Conservation (phyloP, 1,140 invertebrate genomes). For the Chymomyza costata region DNA sequence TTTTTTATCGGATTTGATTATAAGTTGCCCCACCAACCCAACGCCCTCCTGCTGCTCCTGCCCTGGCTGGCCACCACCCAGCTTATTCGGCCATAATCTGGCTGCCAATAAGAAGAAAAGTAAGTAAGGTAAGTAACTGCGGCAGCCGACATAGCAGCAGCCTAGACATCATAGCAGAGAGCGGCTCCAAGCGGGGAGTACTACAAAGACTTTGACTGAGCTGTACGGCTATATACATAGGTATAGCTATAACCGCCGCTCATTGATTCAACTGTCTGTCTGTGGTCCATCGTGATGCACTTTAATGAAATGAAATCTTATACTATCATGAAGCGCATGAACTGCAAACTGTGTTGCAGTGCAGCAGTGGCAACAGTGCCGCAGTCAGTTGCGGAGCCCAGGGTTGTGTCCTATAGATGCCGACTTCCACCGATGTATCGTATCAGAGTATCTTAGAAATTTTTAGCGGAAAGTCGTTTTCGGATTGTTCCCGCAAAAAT, state of each 20-base stretch:
- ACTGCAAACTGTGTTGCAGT: slow-evolving; percentile 30
- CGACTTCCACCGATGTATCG: no score
- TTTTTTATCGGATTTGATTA: slow-evolving; percentile 74
- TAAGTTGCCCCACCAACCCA: slow-evolving; percentile 61
- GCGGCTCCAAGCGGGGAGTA: background rate
- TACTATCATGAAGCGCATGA: slow-evolving; percentile 68
- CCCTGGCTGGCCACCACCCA: slow-evolving; percentile 29
- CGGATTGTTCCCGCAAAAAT: no score
- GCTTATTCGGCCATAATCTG: slow-evolving; percentile 50
- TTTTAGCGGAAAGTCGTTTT: no score
- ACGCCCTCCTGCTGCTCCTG: no score
- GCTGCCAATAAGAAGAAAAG: slow-evolving; percentile 73
- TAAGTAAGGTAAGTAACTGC: slow-evolving; percentile 43
- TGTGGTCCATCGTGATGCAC: slow-evolving; percentile 62
- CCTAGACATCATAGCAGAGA: slow-evolving; percentile 8
- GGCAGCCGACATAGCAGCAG: background rate
- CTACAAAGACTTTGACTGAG: slow-evolving; percentile 5
- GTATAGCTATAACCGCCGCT: slow-evolving; percentile 42
- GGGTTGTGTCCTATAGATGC: no score
- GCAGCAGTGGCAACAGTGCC: background rate
- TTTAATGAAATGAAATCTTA: slow-evolving; percentile 74
- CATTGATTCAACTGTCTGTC: slow-evolving; percentile 64
- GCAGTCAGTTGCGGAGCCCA: no score
- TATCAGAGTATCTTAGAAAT: no score
- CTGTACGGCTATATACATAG: background rate